Evolutionary conservation across 2,113 vertebrate species (phyloP).

Genomic region (Rhineura floridana): DNA sequence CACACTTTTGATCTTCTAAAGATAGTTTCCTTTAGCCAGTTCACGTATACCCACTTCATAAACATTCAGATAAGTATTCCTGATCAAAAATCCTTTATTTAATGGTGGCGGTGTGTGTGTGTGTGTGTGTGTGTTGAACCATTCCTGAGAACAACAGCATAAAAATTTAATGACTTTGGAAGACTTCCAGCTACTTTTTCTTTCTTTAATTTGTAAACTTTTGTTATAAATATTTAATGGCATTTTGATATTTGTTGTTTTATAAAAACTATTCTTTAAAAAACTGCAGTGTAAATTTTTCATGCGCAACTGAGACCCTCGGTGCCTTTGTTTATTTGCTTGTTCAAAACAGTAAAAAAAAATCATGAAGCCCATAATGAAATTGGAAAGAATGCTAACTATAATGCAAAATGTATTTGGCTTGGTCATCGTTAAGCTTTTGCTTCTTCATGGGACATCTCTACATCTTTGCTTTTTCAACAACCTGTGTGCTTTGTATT

Average conservation of each 20-base stretch:
- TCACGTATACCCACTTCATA: conserved; percentile 46
- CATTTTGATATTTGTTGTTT: conserved; percentile 35
- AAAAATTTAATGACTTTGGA: conserved; percentile 61
- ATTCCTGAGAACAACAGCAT: conserved; percentile 66
- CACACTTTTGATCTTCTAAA: not conserved
- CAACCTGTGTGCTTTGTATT: not conserved
- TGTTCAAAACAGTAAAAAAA: conserved; percentile 48
- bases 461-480: conserved; percentile 37
- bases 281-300: conserved; percentile 68
- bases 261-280: conserved; percentile 53
- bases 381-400: conserved; percentile 37
- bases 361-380: conserved; percentile 31
- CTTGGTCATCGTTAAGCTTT: conserved; percentile 26
- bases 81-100: conserved; percentile 48
- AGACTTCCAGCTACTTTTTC: conserved; percentile 65
- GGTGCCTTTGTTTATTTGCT: conserved; percentile 57
- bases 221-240: conserved; percentile 64
- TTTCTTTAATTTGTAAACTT: conserved; percentile 67
- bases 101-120: not conserved
- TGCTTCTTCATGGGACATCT: conserved; percentile 17
- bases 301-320: conserved; percentile 61
- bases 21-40: conserved; percentile 19
- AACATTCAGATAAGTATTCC: conserved; percentile 9
- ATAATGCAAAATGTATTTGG: conserved; percentile 34
- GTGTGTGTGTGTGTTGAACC: conserved; percentile 45